These are phyloP conservation scores for Drosophila truncata DNA, from an alignment of 1,140 invertebrate genomes.

Conservation along the genomic window DNA sequence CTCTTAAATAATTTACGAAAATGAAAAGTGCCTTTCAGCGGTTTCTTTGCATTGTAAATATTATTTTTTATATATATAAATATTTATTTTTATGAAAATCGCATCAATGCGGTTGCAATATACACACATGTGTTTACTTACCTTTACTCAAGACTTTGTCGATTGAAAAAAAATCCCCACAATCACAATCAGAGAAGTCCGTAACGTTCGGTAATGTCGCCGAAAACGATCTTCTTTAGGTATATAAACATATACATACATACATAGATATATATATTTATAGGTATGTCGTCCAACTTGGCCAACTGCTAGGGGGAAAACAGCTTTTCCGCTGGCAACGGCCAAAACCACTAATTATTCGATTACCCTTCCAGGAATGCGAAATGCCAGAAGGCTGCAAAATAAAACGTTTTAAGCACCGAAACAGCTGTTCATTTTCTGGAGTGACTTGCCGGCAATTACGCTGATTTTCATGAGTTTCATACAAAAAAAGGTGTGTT, in stretches of 20 bases:
- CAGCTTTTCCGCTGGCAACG: conserved; percentile 22
- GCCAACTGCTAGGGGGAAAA: conserved; percentile 21
- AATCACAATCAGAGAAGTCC: conserved; percentile 31
- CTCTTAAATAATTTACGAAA: conserved; percentile 4
- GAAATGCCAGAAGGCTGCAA: conserved; percentile 25
- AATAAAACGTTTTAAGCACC: conserved; percentile 12
- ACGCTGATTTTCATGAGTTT: conserved; percentile 1
- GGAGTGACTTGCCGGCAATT: conserved; percentile 27
- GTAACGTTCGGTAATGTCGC: conserved; percentile 63
- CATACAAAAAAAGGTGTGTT: background rate
- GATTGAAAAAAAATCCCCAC: background rate
- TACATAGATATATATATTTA: too few species aligned
- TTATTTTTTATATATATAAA: too few species aligned
- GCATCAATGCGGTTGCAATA: background rate
- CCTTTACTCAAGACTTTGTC: background rate
- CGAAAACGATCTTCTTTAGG: conserved; percentile 12
- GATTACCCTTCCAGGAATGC: conserved; percentile 34
- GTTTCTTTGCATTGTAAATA: conserved; percentile 35
- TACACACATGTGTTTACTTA: background rate
- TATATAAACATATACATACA: too few species aligned
- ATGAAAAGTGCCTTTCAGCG: conserved; percentile 1
- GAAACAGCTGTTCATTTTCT: conserved; percentile 57
- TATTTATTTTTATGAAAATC: conserved; percentile 54
- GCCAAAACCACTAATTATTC: conserved; percentile 20
- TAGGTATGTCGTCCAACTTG: background rate